A percentile compares a stretch with the other conserved stretches of the same genome.
Conservation (phyloP, 2,888 invertebrate genomes). For the Napeogenes inachia region DNA sequence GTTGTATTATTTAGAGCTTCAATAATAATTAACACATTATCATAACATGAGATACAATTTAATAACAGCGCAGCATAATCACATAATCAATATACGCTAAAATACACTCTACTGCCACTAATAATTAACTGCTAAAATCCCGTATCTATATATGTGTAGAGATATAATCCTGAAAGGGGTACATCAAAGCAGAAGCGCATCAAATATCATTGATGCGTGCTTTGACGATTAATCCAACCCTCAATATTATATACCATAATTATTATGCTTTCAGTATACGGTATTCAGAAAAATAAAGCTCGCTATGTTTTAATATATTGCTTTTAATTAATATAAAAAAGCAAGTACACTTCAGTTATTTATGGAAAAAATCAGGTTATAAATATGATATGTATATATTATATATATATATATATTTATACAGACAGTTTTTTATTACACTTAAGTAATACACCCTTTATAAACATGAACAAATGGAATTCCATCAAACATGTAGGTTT, state of each 20-base stretch:
- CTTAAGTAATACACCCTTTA: too few relatives aligned
- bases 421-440: too few relatives aligned
- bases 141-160: constrained; percentile 6
- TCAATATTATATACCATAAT: constrained; percentile 13
- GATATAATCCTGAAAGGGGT: constrained; percentile 24
- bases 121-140: constrained; percentile 11
- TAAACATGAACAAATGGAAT: too few relatives aligned
- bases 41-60: constrained; percentile 1
- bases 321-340: constrained; percentile 5
- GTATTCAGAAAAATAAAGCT: constrained; percentile 5
- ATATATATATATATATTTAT: not conserved
- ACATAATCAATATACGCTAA: constrained; percentile 2
- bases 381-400: not conserved
- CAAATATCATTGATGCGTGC: constrained; percentile 30
- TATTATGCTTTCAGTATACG: constrained; percentile 22
- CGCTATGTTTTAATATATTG: constrained; percentile 10
- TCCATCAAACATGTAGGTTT: too few relatives aligned
- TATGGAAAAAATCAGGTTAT: not conserved
- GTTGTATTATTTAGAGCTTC: too few relatives aligned
- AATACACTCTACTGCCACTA: constrained; percentile 13
- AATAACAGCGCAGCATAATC: not conserved
- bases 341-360: constrained; percentile 1
- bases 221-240: constrained; percentile 24
- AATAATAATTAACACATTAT: not conserved
- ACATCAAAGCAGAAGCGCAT: constrained; percentile 29